phyloP scores from a whole-genome alignment of 2,888 invertebrate species.

The Nysson spinosus region DNA sequence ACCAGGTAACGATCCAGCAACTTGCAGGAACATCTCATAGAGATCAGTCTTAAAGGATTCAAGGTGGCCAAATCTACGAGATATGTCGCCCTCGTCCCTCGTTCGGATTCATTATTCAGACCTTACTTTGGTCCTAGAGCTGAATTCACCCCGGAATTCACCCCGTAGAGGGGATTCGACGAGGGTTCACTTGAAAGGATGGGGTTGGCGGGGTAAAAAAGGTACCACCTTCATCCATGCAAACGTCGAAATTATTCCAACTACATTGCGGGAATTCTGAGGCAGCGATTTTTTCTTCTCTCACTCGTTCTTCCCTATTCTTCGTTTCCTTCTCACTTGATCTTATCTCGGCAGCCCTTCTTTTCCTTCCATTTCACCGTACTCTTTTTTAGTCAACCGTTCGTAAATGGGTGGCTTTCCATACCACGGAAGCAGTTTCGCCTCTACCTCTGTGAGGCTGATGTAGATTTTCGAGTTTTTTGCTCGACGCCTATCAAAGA shows the following conservation, averaged over 20 bases:
- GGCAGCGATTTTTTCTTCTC: slow-evolving; percentile 50
- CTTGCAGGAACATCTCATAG: slow-evolving; percentile 52
- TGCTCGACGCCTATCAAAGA: neutral
- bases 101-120: slow-evolving; percentile 61
- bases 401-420: slow-evolving; percentile 17
- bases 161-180: slow-evolving; percentile 8
- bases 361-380: slow-evolving; percentile 2
- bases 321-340: neutral
- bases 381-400: neutral
- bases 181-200: slow-evolving; percentile 16
- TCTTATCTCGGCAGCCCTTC: neutral
- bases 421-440: slow-evolving; percentile 11
- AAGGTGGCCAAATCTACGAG: slow-evolving; percentile 40
- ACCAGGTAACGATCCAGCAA: slow-evolving; percentile 47
- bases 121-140: slow-evolving; percentile 42
- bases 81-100: slow-evolving; percentile 16
- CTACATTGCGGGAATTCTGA: slow-evolving; percentile 43
- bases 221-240: slow-evolving; percentile 59
- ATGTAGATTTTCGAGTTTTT: slow-evolving; percentile 12
- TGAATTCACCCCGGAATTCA: slow-evolving; percentile 41
- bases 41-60: slow-evolving; percentile 52
- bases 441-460: neutral
- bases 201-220: slow-evolving; percentile 17
- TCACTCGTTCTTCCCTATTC: neutral
- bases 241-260: slow-evolving; percentile 66